Base-by-base conservation (phyloP, 2,888 invertebrate species). In the Ditula angustiorana region DNA sequence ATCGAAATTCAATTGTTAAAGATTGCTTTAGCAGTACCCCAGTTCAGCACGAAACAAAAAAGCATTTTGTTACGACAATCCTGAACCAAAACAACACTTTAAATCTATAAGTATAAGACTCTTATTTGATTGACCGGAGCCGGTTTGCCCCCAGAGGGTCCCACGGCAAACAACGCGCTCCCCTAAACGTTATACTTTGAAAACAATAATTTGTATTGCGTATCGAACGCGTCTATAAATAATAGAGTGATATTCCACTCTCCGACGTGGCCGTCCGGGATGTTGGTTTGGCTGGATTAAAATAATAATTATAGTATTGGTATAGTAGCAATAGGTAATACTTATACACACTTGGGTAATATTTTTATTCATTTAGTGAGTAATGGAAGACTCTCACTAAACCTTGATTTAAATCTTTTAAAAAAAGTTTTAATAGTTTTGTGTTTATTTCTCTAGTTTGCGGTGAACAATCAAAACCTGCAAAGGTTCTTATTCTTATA, bases 191-290 rank as follows among this genome's bases (percentile, higher is more conserved):
- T 92, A 92, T 92, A 92, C 92, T 92, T 92, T 92, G 92, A 92
- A 92, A 92, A 92, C 92, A 92, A 92, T 92, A 92, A 92, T 92
- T 92, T 92, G 92, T 92, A 92, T 92, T 92, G 91, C 92, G 92
- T 92, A 92, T 92, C 92, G 92, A 92, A 92, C 90, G 90, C 87
- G 86, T 87, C 86, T 78, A 92, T 92, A 91, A 92, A 92, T 92
- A 92, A 92, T 92, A 91, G 86, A 92, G 92, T 92, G 92, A 90
- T 91, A 90, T 88, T 87, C 84, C 82, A 85, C 78, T 82, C 78
- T 74, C n/a, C 74, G 74, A 64, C 69, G 69, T 41, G 68, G 66
- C 60, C 73, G 70, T 70, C 75, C 71, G 73, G 75, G 78, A 76
- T 79, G 77, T 80, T 74, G 75, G 74, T 79, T 80, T 74, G 75